Percentiles rank a stretch among this genome's conserved stretches.
phyloP scores from a whole-genome alignment of 2,797 vertebrate genomes.

The Eurystomus glaucurus region DNA sequence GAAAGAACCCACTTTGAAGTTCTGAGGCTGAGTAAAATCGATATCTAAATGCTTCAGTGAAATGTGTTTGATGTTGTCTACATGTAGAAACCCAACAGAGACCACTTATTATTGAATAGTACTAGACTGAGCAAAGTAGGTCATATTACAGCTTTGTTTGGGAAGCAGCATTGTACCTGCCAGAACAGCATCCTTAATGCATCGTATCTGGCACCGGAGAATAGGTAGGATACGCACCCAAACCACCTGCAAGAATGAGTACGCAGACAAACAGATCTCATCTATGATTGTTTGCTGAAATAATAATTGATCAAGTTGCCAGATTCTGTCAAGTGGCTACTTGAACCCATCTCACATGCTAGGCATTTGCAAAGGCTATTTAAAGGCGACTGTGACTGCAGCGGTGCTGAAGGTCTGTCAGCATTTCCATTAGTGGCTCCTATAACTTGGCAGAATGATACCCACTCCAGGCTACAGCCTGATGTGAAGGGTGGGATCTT shows the following conservation, averaged over 20 bases:
- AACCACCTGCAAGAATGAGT: neutral
- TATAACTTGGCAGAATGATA: constrained; percentile 13
- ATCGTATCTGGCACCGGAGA: neutral
- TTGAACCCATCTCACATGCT: constrained; percentile 38
- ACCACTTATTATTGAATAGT: constrained; percentile 52
- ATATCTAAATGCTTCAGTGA: constrained; percentile 36
- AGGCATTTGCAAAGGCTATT: constrained; percentile 55
- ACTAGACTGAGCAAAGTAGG: constrained; percentile 61
- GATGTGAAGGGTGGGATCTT: neutral
- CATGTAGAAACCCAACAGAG: constrained; percentile 46
- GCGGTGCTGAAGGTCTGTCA: constrained; percentile 55
- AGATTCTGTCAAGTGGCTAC: constrained; percentile 45
- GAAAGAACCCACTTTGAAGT: constrained; percentile 48
- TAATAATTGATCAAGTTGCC: constrained; percentile 18
- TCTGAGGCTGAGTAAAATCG: constrained; percentile 63
- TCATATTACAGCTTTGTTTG: constrained; percentile 57
- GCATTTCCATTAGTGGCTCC: constrained; percentile 42
- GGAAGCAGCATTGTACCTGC: constrained; percentile 33
- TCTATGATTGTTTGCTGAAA: constrained; percentile 38
- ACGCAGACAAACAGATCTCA: neutral
- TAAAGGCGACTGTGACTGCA: neutral
- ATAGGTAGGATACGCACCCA: neutral
- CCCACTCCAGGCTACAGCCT: constrained; percentile 17
- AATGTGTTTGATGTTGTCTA: constrained; percentile 57
- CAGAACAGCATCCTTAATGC: constrained; percentile 27